Evolutionary conservation across 2,797 vertebrate species (phyloP).

Genomic region (Aldrovandia affinis): DNA sequence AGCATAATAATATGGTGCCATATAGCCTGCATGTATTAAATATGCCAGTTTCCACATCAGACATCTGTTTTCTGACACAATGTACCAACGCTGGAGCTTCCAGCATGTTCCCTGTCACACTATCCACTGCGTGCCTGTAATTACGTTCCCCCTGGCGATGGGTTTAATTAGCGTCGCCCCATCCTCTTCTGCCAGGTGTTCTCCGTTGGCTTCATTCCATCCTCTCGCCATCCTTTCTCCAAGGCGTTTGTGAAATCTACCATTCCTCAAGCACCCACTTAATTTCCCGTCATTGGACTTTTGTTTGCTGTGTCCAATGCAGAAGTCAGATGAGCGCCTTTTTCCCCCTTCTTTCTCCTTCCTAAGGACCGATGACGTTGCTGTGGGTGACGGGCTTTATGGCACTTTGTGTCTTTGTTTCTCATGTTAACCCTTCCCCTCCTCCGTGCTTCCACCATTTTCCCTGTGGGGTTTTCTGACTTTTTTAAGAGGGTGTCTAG

Average conservation of each 20-base stretch:
- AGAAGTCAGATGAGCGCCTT: too few species aligned
- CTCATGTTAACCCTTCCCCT: background rate
- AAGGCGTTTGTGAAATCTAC: background rate
- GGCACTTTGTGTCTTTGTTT: background rate
- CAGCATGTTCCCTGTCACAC: conserved; percentile 16
- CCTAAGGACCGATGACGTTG: background rate
- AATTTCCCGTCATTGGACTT: background rate
- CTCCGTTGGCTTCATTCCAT: background rate
- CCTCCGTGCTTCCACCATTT: background rate
- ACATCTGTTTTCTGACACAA: conserved; percentile 9
- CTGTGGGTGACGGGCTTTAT: too few species aligned
- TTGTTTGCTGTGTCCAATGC: background rate
- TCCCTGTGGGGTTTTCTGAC: background rate
- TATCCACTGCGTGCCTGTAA: conserved; percentile 16
- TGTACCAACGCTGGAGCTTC: background rate
- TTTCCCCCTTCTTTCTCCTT: background rate
- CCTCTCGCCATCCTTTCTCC: background rate
- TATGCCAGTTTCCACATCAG: background rate
- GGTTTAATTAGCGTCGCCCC: conserved; percentile 10
- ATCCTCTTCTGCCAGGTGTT: conserved; percentile 28
- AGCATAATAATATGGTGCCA: background rate
- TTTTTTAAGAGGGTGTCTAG: background rate
- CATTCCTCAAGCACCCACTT: background rate
- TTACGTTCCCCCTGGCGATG: conserved; percentile 17
- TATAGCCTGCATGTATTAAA: background rate